A percentile compares a stretch with the other conserved stretches of the same genome.
These are phyloP conservation scores for Okapia johnstoni DNA, from an alignment of 2,113 vertebrate genomes.

Conservation along the genomic window DNA sequence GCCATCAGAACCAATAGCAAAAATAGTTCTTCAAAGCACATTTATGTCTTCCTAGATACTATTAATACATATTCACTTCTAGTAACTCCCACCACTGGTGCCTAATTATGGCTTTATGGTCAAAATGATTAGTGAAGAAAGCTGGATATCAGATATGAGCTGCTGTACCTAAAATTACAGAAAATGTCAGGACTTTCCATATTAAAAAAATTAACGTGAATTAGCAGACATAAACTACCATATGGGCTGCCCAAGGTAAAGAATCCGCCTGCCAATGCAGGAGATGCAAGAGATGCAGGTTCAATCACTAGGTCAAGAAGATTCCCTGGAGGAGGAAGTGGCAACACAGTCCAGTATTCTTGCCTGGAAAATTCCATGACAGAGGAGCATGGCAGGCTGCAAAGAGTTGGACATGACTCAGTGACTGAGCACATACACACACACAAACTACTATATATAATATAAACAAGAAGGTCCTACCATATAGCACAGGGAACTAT, in stretches of 20 bases:
- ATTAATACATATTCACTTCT: background rate
- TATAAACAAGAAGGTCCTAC: background rate
- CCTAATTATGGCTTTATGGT: background rate
- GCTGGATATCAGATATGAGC: background rate
- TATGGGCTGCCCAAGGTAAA: background rate
- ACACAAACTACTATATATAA: background rate
- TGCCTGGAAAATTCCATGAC: background rate
- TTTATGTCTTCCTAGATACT: background rate
- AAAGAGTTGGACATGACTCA: background rate
- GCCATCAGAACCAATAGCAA: background rate
- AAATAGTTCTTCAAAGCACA: background rate
- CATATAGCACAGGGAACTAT: background rate
- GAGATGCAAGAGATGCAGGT: background rate
- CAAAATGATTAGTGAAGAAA: background rate
- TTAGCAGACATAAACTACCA: background rate
- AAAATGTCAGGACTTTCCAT: background rate
- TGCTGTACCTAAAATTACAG: background rate
- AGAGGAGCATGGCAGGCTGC: background rate
- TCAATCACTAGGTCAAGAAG: background rate
- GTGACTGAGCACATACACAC: background rate
- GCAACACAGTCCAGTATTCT: background rate
- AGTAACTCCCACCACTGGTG: background rate
- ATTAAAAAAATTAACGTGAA: slow-evolving; percentile 1
- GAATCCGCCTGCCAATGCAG: background rate
- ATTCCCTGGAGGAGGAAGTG: background rate